Percentiles rank a stretch among this genome's conserved stretches.
phyloP scores from a whole-genome alignment of 2,113 vertebrate species.

The Patagioenas fasciata region DNA sequence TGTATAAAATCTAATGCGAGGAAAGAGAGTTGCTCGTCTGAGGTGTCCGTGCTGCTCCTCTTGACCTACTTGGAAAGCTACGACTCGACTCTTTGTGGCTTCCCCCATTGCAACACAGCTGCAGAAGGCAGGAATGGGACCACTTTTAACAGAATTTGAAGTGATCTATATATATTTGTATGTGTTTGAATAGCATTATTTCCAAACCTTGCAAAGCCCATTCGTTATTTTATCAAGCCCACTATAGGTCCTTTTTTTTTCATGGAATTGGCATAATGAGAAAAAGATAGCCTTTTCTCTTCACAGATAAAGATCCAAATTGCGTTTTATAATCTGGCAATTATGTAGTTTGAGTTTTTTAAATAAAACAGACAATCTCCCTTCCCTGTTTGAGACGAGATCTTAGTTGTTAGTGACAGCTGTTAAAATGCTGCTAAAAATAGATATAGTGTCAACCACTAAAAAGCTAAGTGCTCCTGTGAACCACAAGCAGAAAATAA shows the following conservation, averaged over 20 bases:
- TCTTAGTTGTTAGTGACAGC: conserved; percentile 76
- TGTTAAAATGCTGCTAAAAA: conserved; percentile 80
- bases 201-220: background rate
- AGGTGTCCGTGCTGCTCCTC: conserved; percentile 41
- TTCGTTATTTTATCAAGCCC: background rate
- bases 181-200: background rate
- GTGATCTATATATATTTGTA: background rate
- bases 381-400: conserved; percentile 66
- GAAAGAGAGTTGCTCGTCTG: conserved; percentile 18
- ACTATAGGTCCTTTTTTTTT: background rate
- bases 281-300: conserved; percentile 21
- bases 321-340: conserved; percentile 55
- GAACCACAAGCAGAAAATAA: conserved; percentile 70
- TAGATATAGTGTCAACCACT: conserved; percentile 61
- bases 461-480: conserved; percentile 70
- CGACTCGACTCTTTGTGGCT: background rate
- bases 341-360: conserved; percentile 22
- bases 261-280: background rate
- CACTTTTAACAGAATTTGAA: background rate
- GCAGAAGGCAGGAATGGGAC: conserved; percentile 4
- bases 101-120: conserved; percentile 6
- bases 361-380: conserved; percentile 58
- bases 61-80: conserved; percentile 71
- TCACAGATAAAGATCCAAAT: conserved; percentile 47
- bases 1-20: conserved; percentile 38